These are phyloP conservation scores for Tolypeutes matacus DNA, from an alignment of 2,797 vertebrate species.

Conservation along the genomic window DNA sequence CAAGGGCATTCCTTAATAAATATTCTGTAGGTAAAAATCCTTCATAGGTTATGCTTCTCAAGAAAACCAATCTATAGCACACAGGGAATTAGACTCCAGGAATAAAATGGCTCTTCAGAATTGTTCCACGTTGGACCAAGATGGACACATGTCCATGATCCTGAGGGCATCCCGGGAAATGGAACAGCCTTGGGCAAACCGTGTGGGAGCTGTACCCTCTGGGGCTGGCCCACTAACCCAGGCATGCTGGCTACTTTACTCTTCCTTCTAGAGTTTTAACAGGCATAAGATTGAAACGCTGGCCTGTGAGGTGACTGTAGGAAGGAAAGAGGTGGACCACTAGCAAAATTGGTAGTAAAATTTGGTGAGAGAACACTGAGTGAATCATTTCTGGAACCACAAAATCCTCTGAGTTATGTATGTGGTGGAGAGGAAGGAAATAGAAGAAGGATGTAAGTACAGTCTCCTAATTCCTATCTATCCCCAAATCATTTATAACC, in stretches of 20 bases:
- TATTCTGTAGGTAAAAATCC: not conserved
- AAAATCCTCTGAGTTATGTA: not conserved
- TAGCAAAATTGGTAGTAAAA: not conserved
- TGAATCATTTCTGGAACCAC: not conserved
- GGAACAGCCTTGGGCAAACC: fast-evolving
- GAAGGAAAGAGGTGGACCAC: too few relatives aligned
- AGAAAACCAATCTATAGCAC: not conserved
- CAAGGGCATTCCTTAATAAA: not conserved
- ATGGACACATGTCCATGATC: not conserved
- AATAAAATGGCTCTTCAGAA: not conserved
- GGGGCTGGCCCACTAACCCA: not conserved
- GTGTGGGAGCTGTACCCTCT: not conserved
- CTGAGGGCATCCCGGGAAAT: too few relatives aligned
- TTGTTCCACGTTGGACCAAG: not conserved
- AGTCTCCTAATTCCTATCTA: not conserved
- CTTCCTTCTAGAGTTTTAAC: not conserved
- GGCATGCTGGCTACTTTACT: not conserved
- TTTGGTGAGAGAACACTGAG: not conserved
- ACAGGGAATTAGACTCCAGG: not conserved
- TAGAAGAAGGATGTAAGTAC: not conserved
- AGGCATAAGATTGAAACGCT: not conserved
- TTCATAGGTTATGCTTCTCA: not conserved
- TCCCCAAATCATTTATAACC: not conserved
- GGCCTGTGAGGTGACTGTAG: not conserved
- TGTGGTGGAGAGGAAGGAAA: not conserved